Evolutionary conservation across 35 echinoderm and acorn worm genomes (phyloP).

Genomic region (Anneissia japonica): DNA sequence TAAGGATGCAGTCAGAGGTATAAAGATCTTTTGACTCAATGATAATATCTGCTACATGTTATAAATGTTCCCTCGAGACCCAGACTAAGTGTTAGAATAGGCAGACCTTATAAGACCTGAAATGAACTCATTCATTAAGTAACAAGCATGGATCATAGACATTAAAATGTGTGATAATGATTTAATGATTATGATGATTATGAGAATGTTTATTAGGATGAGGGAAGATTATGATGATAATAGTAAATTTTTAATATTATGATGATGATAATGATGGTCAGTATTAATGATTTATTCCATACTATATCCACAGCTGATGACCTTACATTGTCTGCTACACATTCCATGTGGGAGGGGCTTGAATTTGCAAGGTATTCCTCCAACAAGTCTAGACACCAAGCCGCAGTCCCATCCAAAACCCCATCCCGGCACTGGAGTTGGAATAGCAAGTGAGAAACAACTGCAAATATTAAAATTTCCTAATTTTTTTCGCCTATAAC

Average conservation of each 20-base stretch:
- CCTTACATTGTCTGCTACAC: conserved; percentile 69
- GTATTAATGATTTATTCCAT: conserved; percentile 6
- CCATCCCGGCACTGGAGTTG: background rate
- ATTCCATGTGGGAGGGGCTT: conserved; percentile 70
- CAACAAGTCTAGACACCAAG: conserved; percentile 14
- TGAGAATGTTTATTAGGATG: too few species aligned
- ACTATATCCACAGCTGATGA: conserved; percentile 43
- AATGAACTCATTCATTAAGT: too few species aligned
- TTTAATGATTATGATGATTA: too few species aligned
- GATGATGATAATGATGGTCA: background rate
- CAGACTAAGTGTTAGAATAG: too few species aligned
- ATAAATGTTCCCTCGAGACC: too few species aligned
- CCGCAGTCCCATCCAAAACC: conserved; percentile 1
- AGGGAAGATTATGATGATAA: background rate
- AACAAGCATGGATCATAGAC: too few species aligned
- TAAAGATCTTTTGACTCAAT: background rate
- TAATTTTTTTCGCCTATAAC: too few species aligned
- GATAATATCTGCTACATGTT: too few species aligned
- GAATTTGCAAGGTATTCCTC: conserved; percentile 46
- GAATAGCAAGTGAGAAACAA: conserved; percentile 7
- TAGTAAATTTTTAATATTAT: too few species aligned
- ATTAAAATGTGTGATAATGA: too few species aligned
- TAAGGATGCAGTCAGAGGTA: background rate
- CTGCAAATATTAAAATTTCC: too few species aligned
- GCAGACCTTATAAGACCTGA: too few species aligned